phyloP scores from a whole-genome alignment of 2,797 vertebrate genomes.

The Scolopax bukidnonensis region DNA sequence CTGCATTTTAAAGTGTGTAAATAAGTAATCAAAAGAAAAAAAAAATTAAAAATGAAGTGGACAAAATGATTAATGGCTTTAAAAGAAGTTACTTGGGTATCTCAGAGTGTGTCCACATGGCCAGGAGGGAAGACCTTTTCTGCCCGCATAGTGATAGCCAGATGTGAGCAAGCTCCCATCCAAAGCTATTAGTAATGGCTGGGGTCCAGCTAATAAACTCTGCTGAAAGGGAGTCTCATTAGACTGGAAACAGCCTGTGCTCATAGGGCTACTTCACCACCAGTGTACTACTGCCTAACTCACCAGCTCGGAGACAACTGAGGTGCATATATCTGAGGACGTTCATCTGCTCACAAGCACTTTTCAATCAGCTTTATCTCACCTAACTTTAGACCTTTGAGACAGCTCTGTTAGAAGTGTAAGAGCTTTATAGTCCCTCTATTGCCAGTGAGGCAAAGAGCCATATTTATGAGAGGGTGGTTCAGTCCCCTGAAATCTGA shows the following conservation, averaged over 20 bases:
- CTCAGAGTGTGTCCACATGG: background rate
- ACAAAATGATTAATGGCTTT: background rate
- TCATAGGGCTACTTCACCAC: background rate
- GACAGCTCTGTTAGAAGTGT: background rate
- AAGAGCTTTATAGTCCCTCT: background rate
- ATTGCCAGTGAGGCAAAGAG: background rate
- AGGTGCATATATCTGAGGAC: background rate
- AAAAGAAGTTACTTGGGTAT: background rate
- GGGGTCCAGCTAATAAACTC: background rate
- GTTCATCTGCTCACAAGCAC: background rate
- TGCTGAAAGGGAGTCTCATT: background rate
- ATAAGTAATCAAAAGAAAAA: background rate
- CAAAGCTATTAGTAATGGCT: background rate
- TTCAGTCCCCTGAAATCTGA: background rate
- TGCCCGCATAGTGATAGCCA: background rate
- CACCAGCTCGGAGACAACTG: background rate
- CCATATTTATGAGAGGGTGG: background rate
- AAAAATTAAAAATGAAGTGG: background rate
- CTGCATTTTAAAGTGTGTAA: background rate
- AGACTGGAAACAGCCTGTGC: background rate
- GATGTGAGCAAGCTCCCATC: background rate
- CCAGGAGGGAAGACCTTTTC: background rate
- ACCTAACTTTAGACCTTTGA: background rate
- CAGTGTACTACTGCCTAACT: background rate
- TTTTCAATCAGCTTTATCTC: background rate